phyloP scores from a whole-genome alignment of 2,888 invertebrate species.

The Noctuana brunneofusca region DNA sequence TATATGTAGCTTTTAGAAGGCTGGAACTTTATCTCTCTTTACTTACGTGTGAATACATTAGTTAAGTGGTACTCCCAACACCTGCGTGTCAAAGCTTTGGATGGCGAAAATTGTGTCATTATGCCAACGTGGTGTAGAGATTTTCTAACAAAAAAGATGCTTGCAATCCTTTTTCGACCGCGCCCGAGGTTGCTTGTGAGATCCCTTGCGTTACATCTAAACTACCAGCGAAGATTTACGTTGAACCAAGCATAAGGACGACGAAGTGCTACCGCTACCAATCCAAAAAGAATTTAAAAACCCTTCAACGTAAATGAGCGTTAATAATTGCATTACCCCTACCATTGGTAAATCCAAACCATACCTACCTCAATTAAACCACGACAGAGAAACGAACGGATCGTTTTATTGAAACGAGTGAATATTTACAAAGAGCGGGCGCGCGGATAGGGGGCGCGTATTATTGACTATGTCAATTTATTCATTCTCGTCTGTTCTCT shows the following conservation, averaged over 20 bases:
- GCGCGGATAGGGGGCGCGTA: constrained; percentile 7
- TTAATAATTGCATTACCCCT: neutral
- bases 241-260: too few relatives aligned
- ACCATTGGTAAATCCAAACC: neutral
- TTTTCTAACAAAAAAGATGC: too few relatives aligned
- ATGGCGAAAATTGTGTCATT: neutral
- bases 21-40: neutral
- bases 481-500: constrained; percentile 16
- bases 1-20: too few relatives aligned
- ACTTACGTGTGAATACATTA: neutral
- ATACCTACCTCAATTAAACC: neutral
- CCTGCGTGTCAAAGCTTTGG: neutral
- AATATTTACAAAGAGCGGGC: constrained; percentile 13
- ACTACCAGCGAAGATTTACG: too few relatives aligned
- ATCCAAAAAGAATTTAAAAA: neutral
- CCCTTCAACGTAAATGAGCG: neutral
- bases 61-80: neutral
- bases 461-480: constrained; percentile 21
- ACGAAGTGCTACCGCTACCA: too few relatives aligned
- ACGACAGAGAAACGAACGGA: neutral
- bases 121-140: neutral
- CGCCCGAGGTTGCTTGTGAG: too few relatives aligned
- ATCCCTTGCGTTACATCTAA: too few relatives aligned
- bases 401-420: constrained; percentile 16
- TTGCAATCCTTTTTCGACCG: too few relatives aligned